These are phyloP conservation scores for Atta texana DNA, from an alignment of 1,140 invertebrate species.

Conservation along the genomic window DNA sequence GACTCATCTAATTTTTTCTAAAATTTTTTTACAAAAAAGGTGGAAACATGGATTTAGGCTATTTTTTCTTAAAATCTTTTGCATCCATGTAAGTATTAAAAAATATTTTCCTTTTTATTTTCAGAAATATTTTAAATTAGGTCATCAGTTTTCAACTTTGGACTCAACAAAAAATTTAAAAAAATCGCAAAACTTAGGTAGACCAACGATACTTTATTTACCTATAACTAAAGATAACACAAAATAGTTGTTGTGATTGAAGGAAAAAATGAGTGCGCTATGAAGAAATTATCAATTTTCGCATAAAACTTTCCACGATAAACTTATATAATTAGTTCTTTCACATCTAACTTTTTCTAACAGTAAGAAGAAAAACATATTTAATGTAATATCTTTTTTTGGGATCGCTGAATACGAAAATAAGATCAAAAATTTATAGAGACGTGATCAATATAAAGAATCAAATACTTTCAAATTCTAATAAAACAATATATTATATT, in stretches of 20 bases:
- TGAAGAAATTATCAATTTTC: background rate
- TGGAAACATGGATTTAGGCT: too few species aligned
- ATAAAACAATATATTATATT: background rate
- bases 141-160: too few species aligned
- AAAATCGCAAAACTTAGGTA: too few species aligned
- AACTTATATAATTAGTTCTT: background rate
- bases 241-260: background rate
- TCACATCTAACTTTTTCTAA: background rate
- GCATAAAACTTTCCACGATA: background rate
- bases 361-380: background rate
- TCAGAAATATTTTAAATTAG: too few species aligned
- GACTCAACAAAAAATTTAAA: too few species aligned
- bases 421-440: background rate
- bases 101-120: too few species aligned
- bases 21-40: too few species aligned
- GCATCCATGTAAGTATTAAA: too few species aligned
- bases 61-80: too few species aligned
- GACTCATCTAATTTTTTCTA: too few species aligned
- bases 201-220: background rate
- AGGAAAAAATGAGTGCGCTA: background rate
- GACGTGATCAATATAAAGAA: background rate
- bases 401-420: background rate
- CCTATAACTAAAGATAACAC: background rate
- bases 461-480: background rate
- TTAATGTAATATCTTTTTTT: background rate